Evolutionary conservation across 2,113 vertebrate species (phyloP), one percentile per base, ranked within the genome.

Genomic region (Tapirus terrestris): DNA sequence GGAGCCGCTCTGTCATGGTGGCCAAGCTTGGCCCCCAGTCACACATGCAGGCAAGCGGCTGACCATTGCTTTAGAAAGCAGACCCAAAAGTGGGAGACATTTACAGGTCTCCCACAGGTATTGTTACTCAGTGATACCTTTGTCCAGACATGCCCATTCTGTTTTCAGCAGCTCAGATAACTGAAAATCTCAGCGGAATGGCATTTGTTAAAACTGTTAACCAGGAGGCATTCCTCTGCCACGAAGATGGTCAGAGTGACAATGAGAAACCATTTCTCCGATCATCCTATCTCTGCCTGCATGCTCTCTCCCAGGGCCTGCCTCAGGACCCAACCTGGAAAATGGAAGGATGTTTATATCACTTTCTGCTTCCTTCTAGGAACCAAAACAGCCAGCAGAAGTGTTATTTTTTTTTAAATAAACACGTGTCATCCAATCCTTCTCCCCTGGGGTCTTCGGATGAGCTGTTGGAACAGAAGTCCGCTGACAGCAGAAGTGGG

Each of bases 51-150:
- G 43, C 60, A 16, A n/a, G 43, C 2, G 4, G 1, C 53, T 0
- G 1, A 3, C 63, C 31, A 6, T 0, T 3, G 21, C 65, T 20
- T 10, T 21, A 43, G 84, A 27, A n/a, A 36, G 31, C 16, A 7
- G 65, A 6, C 12, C 0, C 36, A 25, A 36, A 58, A 33, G 25
- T 14, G 6, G 9, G 1, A 36, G 63, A 7, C 29, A 6, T n/a
- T 20, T 1, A 6, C 8, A 21, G 21, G 25, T 2, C 0, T 9
- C 12, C 3, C 1, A 1, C 1, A 25, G 27, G 12, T 11, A 3
- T 1, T 25, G 48, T 5, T 7, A 7, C 65, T 13, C 16, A 29
- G 13, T 53, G 51, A 4, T 18, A 5, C 20, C 5, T 43, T 45
- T n/a, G 58, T 67, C 45, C 65, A 7, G 21, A 4, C 5, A 65